Percentiles rank a stretch among this genome's conserved stretches.
Conservation (phyloP, 2,888 invertebrate species). For the Drosophila paucipuncta region DNA sequence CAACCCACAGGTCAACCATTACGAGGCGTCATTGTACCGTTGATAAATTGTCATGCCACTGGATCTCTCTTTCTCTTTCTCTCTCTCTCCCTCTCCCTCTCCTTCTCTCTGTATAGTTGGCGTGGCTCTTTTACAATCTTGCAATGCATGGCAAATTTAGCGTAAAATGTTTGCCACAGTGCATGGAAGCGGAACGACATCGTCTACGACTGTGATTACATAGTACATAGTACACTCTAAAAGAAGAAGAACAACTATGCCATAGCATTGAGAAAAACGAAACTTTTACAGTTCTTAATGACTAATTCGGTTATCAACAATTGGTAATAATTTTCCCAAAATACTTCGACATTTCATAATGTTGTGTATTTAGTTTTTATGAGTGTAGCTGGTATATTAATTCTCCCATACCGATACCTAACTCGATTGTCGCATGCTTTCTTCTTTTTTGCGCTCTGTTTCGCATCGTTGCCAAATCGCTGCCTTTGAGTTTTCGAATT, state of each 20-base stretch:
- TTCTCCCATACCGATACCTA: conserved; percentile 4
- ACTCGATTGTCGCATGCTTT: conserved; percentile 14
- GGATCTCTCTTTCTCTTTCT: background rate
- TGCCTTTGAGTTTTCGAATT: conserved; percentile 41
- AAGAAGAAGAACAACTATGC: background rate
- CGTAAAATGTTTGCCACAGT: conserved; percentile 75
- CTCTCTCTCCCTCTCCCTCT: background rate
- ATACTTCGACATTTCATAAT: background rate
- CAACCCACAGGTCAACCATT: conserved; percentile 59
- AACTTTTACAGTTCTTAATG: background rate
- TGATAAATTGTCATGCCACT: conserved; percentile 59
- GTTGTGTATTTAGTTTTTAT: background rate
- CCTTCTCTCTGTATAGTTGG: background rate
- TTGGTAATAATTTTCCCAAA: background rate
- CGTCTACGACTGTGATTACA: conserved; percentile 67
- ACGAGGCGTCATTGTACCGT: conserved; percentile 56
- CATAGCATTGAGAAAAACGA: background rate
- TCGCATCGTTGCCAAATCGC: conserved; percentile 51
- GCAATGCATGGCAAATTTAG: conserved; percentile 70
- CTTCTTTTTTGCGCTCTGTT: conserved; percentile 62
- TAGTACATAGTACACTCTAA: conserved; percentile 9
- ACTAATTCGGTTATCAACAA: background rate
- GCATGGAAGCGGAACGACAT: conserved; percentile 57
- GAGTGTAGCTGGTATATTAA: conserved; percentile 2
- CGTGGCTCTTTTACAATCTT: conserved; percentile 17